Percentiles rank a stretch among this genome's conserved stretches.
Evolutionary conservation across 2,888 invertebrate species (phyloP).

Genomic region (Boloria euphrosyne): DNA sequence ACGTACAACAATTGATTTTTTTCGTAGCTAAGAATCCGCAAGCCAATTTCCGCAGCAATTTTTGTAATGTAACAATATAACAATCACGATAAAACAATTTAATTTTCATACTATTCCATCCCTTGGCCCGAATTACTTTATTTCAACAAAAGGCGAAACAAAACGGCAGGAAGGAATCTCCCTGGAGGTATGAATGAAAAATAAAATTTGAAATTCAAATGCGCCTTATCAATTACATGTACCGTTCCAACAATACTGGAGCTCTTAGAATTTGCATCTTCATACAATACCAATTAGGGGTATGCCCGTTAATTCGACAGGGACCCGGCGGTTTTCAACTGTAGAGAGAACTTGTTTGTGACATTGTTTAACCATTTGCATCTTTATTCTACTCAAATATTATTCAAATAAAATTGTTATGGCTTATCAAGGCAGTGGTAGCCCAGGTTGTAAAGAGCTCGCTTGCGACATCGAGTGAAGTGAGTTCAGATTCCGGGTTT

Average conservation of each 20-base stretch:
- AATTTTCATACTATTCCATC: constrained; percentile 7
- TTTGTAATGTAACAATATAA: neutral
- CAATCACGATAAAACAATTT: constrained; percentile 11
- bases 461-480: neutral
- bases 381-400: constrained; percentile 59
- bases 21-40: no score
- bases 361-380: constrained; percentile 58
- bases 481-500: no score
- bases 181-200: constrained; percentile 54
- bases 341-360: constrained; percentile 47
- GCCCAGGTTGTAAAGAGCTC: no score
- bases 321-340: constrained; percentile 61
- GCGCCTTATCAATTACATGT: constrained; percentile 80
- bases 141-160: constrained; percentile 39
- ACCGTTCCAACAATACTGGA: constrained; percentile 64
- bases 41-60: no score
- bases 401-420: neutral
- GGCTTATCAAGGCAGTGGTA: neutral
- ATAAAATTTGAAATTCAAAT: constrained; percentile 76
- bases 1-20: no score
- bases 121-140: constrained; percentile 10
- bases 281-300: constrained; percentile 78
- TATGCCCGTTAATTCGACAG: constrained; percentile 57
- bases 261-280: constrained; percentile 76
- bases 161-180: constrained; percentile 42